Percentiles rank a stretch among this genome's conserved stretches.
Conservation (phyloP, 2,888 invertebrate species). For the Teleogryllus oceanicus region DNA sequence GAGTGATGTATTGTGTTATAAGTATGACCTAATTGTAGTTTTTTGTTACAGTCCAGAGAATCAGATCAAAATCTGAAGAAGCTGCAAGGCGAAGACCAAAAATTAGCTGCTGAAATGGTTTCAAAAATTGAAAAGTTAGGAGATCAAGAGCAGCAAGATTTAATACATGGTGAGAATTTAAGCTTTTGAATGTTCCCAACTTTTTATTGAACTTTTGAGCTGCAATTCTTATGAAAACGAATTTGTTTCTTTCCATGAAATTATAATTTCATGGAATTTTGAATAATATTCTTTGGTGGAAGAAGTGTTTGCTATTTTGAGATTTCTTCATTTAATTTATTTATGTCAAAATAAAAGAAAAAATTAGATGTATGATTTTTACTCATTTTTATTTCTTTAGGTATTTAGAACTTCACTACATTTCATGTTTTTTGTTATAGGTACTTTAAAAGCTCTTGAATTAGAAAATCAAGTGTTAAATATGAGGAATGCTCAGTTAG, state of each 20-base stretch:
- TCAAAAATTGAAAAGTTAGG: slow-evolving; percentile 46
- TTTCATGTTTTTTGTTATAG: slow-evolving; percentile 32
- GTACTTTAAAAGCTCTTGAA: slow-evolving; percentile 45
- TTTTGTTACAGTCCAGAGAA: slow-evolving; percentile 43
- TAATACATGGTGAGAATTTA: slow-evolving; percentile 40
- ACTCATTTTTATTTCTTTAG: no score
- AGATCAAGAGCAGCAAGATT: slow-evolving; percentile 44
- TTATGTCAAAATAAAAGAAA: neutral
- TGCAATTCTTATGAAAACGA: no score
- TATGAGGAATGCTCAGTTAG: slow-evolving; percentile 35
- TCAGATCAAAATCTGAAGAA: slow-evolving; percentile 45
- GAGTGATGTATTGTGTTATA: no score
- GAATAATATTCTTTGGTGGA: neutral
- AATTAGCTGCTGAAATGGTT: slow-evolving; percentile 46
- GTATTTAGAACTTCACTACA: neutral
- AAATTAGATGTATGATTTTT: no score
- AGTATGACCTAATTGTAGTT: neutral
- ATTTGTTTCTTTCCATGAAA: neutral
- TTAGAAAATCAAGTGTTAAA: slow-evolving; percentile 39
- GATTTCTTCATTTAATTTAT: neutral
- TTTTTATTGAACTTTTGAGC: no score
- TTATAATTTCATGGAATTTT: neutral
- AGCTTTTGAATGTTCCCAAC: neutral
- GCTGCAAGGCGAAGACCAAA: slow-evolving; percentile 43
- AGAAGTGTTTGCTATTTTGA: neutral